Evolutionary conservation across 2,888 invertebrate species (phyloP), one percentile per base, ranked within the genome.

Genomic region (Isotomurus palustris): DNA sequence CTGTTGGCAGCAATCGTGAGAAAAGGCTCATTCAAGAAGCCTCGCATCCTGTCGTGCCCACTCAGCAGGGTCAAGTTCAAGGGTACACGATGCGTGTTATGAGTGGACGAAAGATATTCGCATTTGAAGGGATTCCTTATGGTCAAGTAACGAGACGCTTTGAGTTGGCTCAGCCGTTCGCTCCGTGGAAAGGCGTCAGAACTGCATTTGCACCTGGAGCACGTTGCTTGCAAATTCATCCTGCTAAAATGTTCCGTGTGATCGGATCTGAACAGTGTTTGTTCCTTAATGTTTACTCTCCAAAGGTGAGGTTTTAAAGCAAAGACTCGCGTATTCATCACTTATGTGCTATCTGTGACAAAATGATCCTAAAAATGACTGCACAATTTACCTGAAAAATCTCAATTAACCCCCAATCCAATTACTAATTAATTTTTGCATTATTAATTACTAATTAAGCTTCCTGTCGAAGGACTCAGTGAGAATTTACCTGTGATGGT

Each of bases 391-490:
- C n/a, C n/a, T n/a, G n/a, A n/a, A n/a, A n/a, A n/a, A n/a, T n/a
- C n/a, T n/a, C n/a, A n/a, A n/a, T n/a, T n/a, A n/a, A 28, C 32
- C 8, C 28, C 19, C 40, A 40, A 40, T 12, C 6, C 40, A 10
- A n/a, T 19, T n/a, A 12, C 6, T 40, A n/a, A 10, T 40, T 40
- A n/a, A n/a, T 8, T n/a, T 40, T 14, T 27, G 19, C 17, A 28
- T n/a, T n/a, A n/a, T n/a, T n/a, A n/a, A n/a, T n/a, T n/a, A n/a
- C n/a, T n/a, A 19, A n/a, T n/a, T n/a, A 12, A 54, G 54, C 36
- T 54, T n/a, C 54, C 54, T 8, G 25, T 48, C 0, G 65, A 62
- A 10, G 65, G 62, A 21, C 56, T 53, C 19, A 45, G 40, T 25
- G 21, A 48, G n/a, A 43, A 49, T 21, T 35, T 54, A 8, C 54